Conservation (phyloP, 2,888 invertebrate species). For the Tenthredo distinguenda region DNA sequence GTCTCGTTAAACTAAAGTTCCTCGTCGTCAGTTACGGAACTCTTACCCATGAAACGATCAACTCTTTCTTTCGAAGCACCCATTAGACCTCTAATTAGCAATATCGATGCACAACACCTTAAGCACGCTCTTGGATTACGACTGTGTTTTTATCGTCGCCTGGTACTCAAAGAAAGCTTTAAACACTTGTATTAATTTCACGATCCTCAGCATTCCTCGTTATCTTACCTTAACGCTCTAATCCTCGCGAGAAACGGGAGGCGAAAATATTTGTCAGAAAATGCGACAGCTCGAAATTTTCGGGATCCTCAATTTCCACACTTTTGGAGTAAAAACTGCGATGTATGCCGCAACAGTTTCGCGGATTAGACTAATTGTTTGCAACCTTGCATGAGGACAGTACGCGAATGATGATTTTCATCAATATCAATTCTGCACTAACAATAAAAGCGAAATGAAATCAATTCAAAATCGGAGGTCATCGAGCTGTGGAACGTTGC, state of each 20-base stretch:
- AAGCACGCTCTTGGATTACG: slow-evolving; percentile 20
- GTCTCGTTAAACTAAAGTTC: slow-evolving; percentile 15
- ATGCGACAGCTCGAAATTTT: not conserved
- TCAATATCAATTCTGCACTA: not conserved
- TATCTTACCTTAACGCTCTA: slow-evolving; percentile 2
- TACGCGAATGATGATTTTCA: not conserved
- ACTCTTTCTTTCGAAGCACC: not conserved
- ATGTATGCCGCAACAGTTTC: not conserved
- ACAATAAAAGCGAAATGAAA: not conserved
- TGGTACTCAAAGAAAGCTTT: not conserved
- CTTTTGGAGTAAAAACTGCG: not conserved
- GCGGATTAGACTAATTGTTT: no score
- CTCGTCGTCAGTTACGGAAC: not conserved
- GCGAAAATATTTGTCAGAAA: slow-evolving; percentile 9
- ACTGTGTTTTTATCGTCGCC: not conserved
- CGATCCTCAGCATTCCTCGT: not conserved
- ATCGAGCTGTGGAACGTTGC: not conserved
- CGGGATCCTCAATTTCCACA: not conserved
- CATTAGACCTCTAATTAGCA: slow-evolving; percentile 13
- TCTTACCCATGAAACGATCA: not conserved
- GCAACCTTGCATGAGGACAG: not conserved
- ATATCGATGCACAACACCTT: slow-evolving; percentile 21
- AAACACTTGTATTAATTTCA: slow-evolving; percentile 22
- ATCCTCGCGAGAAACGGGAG: not conserved
- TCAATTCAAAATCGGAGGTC: slow-evolving; percentile 16